phyloP scores from a whole-genome alignment of 2,113 vertebrate species.

The Corythornis madagascariensis region DNA sequence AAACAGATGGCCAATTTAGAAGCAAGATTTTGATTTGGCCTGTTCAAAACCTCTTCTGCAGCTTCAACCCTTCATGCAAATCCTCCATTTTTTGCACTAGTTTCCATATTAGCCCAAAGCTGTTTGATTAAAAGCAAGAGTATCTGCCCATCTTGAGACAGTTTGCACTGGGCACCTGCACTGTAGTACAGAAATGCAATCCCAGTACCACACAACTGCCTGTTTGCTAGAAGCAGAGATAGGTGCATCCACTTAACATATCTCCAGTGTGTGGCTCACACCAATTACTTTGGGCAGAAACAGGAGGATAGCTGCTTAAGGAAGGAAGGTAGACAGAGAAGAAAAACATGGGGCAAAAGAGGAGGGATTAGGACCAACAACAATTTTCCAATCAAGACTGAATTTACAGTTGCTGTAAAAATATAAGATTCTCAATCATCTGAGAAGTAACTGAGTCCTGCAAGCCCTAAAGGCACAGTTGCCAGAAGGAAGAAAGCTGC shows the following conservation, averaged over 20 bases:
- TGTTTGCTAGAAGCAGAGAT: background rate
- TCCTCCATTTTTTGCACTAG: background rate
- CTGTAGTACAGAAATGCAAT: background rate
- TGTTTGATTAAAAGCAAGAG: background rate
- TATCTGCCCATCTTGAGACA: background rate
- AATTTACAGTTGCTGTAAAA: background rate
- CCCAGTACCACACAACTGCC: accelerated
- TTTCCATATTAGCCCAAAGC: background rate
- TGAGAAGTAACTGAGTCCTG: background rate
- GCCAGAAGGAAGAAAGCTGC: background rate
- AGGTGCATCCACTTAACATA: background rate
- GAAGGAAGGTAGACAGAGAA: background rate
- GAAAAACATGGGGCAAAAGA: background rate
- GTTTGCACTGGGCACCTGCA: background rate
- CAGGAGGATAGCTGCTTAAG: background rate
- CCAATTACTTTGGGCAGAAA: background rate
- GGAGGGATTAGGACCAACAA: background rate
- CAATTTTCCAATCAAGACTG: background rate
- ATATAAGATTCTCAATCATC: background rate
- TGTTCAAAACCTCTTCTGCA: background rate
- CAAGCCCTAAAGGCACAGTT: background rate
- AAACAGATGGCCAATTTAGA: background rate
- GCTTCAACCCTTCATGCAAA: background rate
- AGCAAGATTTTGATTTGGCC: background rate
- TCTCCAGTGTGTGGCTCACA: background rate